Evolutionary conservation across 2,797 vertebrate genomes (phyloP), one percentile per base, ranked within the genome.

Genomic region (Alauda arvensis): DNA sequence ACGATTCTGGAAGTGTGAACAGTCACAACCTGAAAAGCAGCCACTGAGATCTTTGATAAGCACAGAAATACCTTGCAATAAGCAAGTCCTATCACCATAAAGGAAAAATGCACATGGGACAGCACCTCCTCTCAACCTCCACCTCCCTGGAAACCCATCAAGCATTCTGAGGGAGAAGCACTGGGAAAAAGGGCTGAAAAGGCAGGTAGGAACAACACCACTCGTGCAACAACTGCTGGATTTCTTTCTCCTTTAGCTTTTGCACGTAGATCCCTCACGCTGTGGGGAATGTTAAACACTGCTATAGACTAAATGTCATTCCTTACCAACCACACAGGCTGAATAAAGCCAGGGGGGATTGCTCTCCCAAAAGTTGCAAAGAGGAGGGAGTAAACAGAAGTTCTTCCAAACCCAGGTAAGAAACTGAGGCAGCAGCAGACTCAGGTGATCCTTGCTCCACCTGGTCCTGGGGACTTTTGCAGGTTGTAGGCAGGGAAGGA

Each of bases 1-100:
- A 43, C 0, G 0, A 57, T 12, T 57, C 57, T 77, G 0, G n/a
- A 57, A 65, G 19, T 25, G 24, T 56, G 33, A 31, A 45, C 12
- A 33, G 39, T 26, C 51, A 69, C 75, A 79, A 46, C 31, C 69
- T 61, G 52, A 57, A 71, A 57, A 83, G 39, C 39, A 72, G 67
- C 37, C 60, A 29, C 76, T 40, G 65, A 87, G 45, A 14, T 65
- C n/a, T 83, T 33, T 71, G 61, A 85, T 51, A 65, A 63, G n/a
- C 8, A 15, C 31, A 62, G 18, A 68, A 86, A 40, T 33, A 28
- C 34, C 63, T 29, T 5, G 3, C 77, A 81, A 63, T 43, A 68
- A 75, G 49, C 0, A 8, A 78, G 9, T 76, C 28, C 8, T 59
- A 19, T 51, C 70, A 72, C 48, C 56, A 55, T 49, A 66, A 65